A percentile compares a stretch with the other conserved stretches of the same genome.
Evolutionary conservation across 1,140 invertebrate genomes (phyloP).

Genomic region (Popillia japonica): DNA sequence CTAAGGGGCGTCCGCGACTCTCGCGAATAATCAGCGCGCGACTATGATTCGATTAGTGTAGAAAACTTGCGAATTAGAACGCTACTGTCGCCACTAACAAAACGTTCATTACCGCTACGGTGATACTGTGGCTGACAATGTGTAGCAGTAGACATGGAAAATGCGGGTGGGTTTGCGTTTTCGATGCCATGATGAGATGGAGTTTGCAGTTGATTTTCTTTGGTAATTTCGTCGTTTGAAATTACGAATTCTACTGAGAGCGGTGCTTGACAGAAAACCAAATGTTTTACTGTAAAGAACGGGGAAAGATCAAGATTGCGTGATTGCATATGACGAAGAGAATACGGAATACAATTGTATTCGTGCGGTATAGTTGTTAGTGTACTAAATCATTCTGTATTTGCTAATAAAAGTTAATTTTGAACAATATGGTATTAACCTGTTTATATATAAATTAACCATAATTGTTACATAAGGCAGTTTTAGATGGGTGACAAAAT

Average conservation of each 20-base stretch:
- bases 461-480: too few relatives aligned
- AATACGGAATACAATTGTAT: background rate
- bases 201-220: background rate
- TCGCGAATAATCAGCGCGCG: slow-evolving; percentile 16
- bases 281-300: background rate
- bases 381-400: background rate
- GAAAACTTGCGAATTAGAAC: slow-evolving; percentile 18
- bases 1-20: background rate
- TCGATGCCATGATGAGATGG: background rate
- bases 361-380: background rate
- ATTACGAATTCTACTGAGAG: background rate
- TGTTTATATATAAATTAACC: too few relatives aligned
- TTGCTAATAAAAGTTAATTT: too few relatives aligned
- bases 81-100: slow-evolving; percentile 4
- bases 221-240: background rate
- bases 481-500: too few relatives aligned
- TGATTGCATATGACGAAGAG: background rate
- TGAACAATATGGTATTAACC: too few relatives aligned
- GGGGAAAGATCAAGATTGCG: background rate
- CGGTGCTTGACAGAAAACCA: background rate
- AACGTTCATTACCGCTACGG: slow-evolving; percentile 11
- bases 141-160: background rate
- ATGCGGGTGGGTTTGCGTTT: background rate
- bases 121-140: background rate
- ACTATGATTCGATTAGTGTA: slow-evolving; percentile 8